Base-by-base conservation (phyloP, 2,797 vertebrate species). In the Centropyge bicolor region DNA sequence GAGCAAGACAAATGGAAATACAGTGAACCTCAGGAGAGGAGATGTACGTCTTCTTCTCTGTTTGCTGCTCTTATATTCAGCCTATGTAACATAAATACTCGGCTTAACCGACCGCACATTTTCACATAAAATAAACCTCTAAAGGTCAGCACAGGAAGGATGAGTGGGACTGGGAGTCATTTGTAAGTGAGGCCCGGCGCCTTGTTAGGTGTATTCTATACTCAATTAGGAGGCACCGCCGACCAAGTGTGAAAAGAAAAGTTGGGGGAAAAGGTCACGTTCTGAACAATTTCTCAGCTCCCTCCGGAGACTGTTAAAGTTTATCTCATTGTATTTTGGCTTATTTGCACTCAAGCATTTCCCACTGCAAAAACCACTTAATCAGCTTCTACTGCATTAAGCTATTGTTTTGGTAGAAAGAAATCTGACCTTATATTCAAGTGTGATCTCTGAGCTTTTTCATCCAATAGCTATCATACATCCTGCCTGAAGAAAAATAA, bases 121-220 rank as follows among this genome's bases (percentile, higher is more conserved):
- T 20, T 19, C 1, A 13, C 10, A 35, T 80, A 81, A 82, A 84
- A 72, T 70, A 80, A 81, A 72, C 77, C 70, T 81, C 40, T 76
- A 82, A 81, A 87, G 78, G 79, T 83, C 78, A 78, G 69, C 65
- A 6, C 8, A 46, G 67, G 55, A 78, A 49, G 76, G 73, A 85
- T 75, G 76, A 79, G 70, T 36, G 51, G 55, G 55, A 62, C 41
- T 52, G 31, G 10, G 56, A 76, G n/a, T 75, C 74, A 72, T 66
- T 64, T 81, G 64, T 79, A 73, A 66, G 69, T 22, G 60, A 75
- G 70, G 20, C 54, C 51, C 52, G 62, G n/a, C 63, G 46, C 45
- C 69, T 78, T 78, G 79, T 84, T 86, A 83, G 54, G 17, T 70
- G 22, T 69, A 52, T 71, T 87, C 65, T 63, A 3, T 36, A 70